Conservation (phyloP, 2,888 invertebrate genomes). For the Calameuta filiformis region DNA sequence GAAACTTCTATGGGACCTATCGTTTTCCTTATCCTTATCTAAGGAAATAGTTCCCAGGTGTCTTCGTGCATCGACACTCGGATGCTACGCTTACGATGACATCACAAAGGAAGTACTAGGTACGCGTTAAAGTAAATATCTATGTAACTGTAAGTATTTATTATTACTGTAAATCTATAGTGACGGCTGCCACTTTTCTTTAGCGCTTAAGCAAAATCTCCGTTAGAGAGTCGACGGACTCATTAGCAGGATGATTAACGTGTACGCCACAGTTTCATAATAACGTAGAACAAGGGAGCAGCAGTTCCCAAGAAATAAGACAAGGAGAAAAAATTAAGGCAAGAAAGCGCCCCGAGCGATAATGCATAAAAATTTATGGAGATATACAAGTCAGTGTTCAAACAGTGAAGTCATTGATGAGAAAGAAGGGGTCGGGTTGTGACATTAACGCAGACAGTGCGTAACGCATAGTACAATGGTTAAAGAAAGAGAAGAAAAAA, state of each 20-base stretch:
- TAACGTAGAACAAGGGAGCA: neutral
- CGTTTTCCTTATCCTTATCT: neutral
- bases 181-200: neutral
- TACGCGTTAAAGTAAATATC: neutral
- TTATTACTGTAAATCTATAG: neutral
- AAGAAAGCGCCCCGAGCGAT: neutral
- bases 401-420: neutral
- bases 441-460: neutral
- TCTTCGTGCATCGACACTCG: neutral
- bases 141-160: neutral
- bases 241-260: neutral
- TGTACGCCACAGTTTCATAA: neutral
- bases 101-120: neutral
- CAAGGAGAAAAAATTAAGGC: neutral
- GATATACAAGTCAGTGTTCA: neutral
- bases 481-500: neutral
- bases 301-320: neutral
- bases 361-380: neutral
- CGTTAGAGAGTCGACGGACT: neutral
- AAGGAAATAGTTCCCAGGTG: neutral
- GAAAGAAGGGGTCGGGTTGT: neutral
- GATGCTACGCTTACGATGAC: neutral
- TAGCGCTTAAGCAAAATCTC: neutral
- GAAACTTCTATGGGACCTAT: neutral
- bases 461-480: neutral